phyloP scores from a whole-genome alignment of 2,113 vertebrate species.

The Embiotoca jacksoni region DNA sequence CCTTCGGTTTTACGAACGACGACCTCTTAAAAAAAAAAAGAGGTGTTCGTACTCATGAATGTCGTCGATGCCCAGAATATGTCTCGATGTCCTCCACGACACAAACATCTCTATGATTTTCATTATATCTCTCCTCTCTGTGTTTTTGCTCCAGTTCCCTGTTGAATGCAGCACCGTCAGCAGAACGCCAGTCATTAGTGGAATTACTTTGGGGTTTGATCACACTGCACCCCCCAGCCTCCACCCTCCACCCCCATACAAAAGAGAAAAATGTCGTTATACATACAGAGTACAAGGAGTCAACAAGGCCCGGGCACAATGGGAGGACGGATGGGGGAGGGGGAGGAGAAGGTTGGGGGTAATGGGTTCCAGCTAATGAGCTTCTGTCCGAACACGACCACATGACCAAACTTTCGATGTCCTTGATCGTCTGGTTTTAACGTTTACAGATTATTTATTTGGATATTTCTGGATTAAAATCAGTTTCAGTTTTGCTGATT shows the following conservation, averaged over 20 bases:
- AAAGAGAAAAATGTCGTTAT: slow-evolving; percentile 4
- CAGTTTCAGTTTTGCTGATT: no score
- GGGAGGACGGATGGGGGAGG: neutral
- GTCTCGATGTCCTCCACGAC: slow-evolving; percentile 1
- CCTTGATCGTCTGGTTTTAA: no score
- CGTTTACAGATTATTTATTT: no score
- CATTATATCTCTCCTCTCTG: neutral
- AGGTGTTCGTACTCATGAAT: slow-evolving; percentile 22
- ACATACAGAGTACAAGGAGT: neutral
- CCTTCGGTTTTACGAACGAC: neutral
- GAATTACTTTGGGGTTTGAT: slow-evolving; percentile 54
- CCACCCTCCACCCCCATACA: neutral
- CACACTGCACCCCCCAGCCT: neutral
- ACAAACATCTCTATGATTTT: slow-evolving; percentile 16
- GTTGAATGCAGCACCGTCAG: slow-evolving; percentile 16
- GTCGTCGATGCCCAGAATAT: slow-evolving; percentile 34
- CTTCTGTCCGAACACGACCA: neutral
- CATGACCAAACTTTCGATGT: no score
- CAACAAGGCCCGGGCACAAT: neutral
- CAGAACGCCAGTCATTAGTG: slow-evolving; percentile 48
- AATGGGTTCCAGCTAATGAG: slow-evolving; percentile 13
- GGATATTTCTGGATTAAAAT: no score
- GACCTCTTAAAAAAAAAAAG: neutral
- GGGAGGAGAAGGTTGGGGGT: neutral
- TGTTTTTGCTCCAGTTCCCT: slow-evolving; percentile 7